Evolutionary conservation across 92 coral and sea anemone species (phyloP).

Genomic region (Actinernus sp.): DNA sequence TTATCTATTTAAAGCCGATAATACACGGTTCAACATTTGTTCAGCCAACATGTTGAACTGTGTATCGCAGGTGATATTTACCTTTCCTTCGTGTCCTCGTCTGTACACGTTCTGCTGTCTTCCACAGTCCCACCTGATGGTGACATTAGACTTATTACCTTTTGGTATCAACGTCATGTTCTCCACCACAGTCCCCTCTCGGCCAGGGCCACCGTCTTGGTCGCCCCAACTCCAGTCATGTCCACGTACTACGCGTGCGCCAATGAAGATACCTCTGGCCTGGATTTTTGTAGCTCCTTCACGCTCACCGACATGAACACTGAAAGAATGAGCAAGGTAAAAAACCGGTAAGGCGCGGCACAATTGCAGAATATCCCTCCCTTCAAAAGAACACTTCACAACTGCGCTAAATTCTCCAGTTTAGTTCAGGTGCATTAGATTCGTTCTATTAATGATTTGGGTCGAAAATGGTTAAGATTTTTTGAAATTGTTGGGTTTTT

Average conservation of each 20-base stretch:
- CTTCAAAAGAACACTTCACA: too few species aligned
- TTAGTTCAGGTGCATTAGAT: too few species aligned
- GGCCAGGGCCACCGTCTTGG: slow-evolving; percentile 53
- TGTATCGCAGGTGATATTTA: too few species aligned
- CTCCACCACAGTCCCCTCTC: slow-evolving; percentile 51
- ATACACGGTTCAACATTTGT: too few species aligned
- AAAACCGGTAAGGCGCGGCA: neutral
- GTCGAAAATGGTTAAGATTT: too few species aligned
- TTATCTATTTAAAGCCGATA: too few species aligned
- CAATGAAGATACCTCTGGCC: slow-evolving; percentile 58
- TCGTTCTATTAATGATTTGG: too few species aligned
- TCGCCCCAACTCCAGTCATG: slow-evolving; percentile 64
- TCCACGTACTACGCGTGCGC: slow-evolving; percentile 73
- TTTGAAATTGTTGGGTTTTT: too few species aligned
- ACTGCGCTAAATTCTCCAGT: too few species aligned
- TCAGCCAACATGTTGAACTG: too few species aligned
- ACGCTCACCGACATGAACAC: slow-evolving; percentile 57
- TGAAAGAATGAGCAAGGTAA: neutral
- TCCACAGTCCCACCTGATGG: slow-evolving; percentile 56
- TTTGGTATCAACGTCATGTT: slow-evolving; percentile 21
- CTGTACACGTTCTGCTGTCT: slow-evolving; percentile 43
- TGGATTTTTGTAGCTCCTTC: slow-evolving; percentile 60
- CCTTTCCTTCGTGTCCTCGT: slow-evolving; percentile 65
- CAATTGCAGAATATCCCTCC: too few species aligned
- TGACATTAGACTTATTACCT: slow-evolving; percentile 25